Evolutionary conservation across 2,888 invertebrate genomes (phyloP).

Genomic region (Trissolcus brochymenae): DNA sequence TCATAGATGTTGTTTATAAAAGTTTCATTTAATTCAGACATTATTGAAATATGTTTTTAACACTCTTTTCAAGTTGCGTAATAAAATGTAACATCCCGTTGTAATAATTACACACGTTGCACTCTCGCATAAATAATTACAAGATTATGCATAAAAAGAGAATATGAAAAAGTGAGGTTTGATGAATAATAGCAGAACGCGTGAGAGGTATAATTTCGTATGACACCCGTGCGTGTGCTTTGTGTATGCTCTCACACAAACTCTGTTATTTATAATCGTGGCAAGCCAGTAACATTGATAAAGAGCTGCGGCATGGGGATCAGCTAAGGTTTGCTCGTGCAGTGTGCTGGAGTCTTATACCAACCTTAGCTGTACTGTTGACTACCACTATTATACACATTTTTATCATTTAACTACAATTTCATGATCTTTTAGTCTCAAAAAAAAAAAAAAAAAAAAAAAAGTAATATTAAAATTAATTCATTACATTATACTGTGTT

Average conservation of each 20-base stretch:
- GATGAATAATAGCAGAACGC: slow-evolving; percentile 41
- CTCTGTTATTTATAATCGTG: slow-evolving; percentile 73
- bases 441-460: too few relatives aligned
- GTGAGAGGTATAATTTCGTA: slow-evolving; percentile 47
- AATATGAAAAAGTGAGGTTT: slow-evolving; percentile 21
- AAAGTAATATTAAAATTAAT: too few relatives aligned
- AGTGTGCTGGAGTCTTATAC: slow-evolving; percentile 33
- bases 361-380: slow-evolving; percentile 60
- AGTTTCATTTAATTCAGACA: too few relatives aligned
- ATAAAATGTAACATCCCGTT: too few relatives aligned
- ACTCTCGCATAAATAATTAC: slow-evolving; percentile 25
- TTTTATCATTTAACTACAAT: too few relatives aligned
- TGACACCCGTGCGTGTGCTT: slow-evolving; percentile 20
- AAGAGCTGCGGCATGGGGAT: slow-evolving; percentile 72
- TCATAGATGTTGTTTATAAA: too few relatives aligned
- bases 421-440: too few relatives aligned
- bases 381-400: slow-evolving; percentile 68
- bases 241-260: slow-evolving; percentile 62
- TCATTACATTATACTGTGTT: too few relatives aligned
- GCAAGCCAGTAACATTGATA: slow-evolving; percentile 71
- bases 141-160: slow-evolving; percentile 13
- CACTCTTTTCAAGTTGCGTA: too few relatives aligned
- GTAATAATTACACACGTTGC: slow-evolving; percentile 8
- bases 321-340: slow-evolving; percentile 61
- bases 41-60: too few relatives aligned